phyloP scores from a whole-genome alignment of 2,113 vertebrate species.

The Ageneiosus marmoratus region DNA sequence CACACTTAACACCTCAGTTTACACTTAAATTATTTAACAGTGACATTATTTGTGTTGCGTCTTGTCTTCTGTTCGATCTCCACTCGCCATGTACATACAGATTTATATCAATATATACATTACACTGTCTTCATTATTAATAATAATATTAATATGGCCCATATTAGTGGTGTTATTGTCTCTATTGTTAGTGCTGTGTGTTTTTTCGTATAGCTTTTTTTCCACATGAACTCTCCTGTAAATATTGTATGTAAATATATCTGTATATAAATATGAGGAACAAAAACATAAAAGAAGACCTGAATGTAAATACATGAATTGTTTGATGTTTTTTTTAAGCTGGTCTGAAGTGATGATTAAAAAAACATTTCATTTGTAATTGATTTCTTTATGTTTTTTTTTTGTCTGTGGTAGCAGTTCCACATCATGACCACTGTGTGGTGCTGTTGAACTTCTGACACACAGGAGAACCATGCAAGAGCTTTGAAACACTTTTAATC shows the following conservation, averaged over 20 bases:
- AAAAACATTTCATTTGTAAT: conserved; percentile 31
- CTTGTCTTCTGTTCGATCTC: conserved; percentile 60
- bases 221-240: conserved; percentile 32
- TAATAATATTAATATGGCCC: conserved; percentile 52
- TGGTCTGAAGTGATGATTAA: conserved; percentile 39
- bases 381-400: background rate
- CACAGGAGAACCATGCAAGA: too few species aligned
- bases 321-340: conserved; percentile 46
- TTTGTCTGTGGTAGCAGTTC: background rate
- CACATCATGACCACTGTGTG: background rate
- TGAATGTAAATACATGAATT: conserved; percentile 31
- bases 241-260: conserved; percentile 50
- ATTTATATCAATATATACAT: conserved; percentile 65
- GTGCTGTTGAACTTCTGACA: background rate
- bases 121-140: conserved; percentile 64
- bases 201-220: conserved; percentile 15
- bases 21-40: conserved; percentile 71
- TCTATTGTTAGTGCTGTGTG: conserved; percentile 12
- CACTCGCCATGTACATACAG: conserved; percentile 70
- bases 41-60: conserved; percentile 49
- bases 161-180: conserved; percentile 55
- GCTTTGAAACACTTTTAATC: too few species aligned
- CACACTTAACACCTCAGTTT: conserved; percentile 63
- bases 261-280: conserved; percentile 31
- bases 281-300: conserved; percentile 28